A percentile compares a stretch with the other conserved stretches of the same genome.
Evolutionary conservation across 1,140 invertebrate genomes (phyloP).

Genomic region (Propsilocerus akamusi): DNA sequence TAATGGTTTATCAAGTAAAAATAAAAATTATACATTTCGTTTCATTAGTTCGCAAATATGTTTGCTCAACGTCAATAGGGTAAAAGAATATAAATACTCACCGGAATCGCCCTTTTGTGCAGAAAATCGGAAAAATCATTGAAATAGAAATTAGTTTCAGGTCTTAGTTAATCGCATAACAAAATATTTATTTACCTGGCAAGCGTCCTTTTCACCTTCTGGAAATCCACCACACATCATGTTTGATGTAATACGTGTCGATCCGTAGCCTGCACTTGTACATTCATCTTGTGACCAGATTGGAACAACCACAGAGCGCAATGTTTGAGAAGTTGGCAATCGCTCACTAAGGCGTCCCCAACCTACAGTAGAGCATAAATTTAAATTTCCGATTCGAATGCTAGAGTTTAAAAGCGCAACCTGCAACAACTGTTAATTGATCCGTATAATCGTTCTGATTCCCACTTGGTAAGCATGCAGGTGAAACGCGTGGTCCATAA

Average conservation of each 20-base stretch:
- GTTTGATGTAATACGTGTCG: slow-evolving; percentile 39
- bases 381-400: too few relatives aligned
- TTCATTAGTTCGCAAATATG: too few relatives aligned
- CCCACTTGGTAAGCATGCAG: slow-evolving; percentile 47
- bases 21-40: too few relatives aligned
- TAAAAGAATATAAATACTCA: not conserved
- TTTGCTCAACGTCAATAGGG: not conserved
- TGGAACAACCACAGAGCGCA: slow-evolving; percentile 36
- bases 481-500: slow-evolving; percentile 35
- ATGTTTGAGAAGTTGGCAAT: slow-evolving; percentile 34
- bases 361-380: too few relatives aligned
- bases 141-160: slow-evolving; percentile 4
- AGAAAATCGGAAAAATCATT: slow-evolving; percentile 7
- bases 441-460: slow-evolving; percentile 32
- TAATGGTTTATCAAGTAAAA: slow-evolving; percentile 27
- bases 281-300: slow-evolving; percentile 37
- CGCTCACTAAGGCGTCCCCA: slow-evolving; percentile 49
- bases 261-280: slow-evolving; percentile 27
- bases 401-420: too few relatives aligned
- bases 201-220: slow-evolving; percentile 50
- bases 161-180: not conserved
- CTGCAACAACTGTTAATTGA: slow-evolving; percentile 44
- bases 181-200: slow-evolving; percentile 32
- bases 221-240: slow-evolving; percentile 62
- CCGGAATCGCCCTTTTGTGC: not conserved